Percentiles rank a stretch among this genome's conserved stretches.
Conservation (phyloP, 2,113 vertebrate genomes). For the Centropus unirufus region DNA sequence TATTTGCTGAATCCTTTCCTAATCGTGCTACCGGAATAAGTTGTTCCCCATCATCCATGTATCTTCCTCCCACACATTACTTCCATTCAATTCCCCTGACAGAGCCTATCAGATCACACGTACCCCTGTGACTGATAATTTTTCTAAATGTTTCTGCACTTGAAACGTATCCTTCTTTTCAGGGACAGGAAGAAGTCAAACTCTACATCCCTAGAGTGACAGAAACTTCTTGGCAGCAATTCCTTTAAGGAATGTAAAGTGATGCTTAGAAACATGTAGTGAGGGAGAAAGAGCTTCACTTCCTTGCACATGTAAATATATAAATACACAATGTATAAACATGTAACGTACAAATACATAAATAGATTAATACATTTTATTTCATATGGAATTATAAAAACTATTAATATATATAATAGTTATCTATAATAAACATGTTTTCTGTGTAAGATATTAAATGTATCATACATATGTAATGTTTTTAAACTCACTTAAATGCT, state of each 20-base stretch:
- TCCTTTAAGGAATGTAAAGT: not conserved
- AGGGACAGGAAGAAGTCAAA: not conserved
- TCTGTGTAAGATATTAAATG: not conserved
- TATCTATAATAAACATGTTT: not conserved
- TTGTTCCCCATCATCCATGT: constrained; percentile 34
- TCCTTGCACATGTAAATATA: not conserved
- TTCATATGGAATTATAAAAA: not conserved
- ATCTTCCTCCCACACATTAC: constrained; percentile 18
- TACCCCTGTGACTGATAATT: not conserved
- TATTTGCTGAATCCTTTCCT: constrained; percentile 37
- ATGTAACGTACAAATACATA: too few species aligned
- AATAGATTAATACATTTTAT: not conserved
- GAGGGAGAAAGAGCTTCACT: not conserved
- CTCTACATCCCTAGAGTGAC: not conserved
- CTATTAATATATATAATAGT: not conserved
- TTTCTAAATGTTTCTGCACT: not conserved
- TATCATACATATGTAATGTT: not conserved
- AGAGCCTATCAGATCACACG: constrained; percentile 2
- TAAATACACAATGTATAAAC: too few species aligned
- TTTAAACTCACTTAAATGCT: not conserved
- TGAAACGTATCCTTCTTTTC: not conserved
- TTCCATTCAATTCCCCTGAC: constrained; percentile 26
- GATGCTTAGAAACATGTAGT: not conserved
- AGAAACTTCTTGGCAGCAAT: not conserved
- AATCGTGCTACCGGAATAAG: constrained; percentile 30